Conservation (phyloP, 2,113 vertebrate genomes). For the Fregata magnificens region DNA sequence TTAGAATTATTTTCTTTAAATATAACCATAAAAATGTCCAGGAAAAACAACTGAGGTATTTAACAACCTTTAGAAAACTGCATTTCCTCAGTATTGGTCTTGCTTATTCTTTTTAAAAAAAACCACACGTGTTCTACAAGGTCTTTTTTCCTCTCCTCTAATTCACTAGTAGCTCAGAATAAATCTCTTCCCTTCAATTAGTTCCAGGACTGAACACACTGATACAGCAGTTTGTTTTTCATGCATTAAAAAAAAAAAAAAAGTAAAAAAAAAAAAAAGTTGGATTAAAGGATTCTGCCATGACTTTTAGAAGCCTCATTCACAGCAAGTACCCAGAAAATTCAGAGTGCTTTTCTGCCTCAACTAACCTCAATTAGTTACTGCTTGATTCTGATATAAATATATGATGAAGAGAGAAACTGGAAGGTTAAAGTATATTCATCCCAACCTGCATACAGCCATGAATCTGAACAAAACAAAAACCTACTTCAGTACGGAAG, state of each 20-base stretch:
- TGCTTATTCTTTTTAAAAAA: not conserved
- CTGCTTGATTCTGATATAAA: not conserved
- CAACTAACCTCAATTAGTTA: constrained; percentile 33
- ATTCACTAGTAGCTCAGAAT: not conserved
- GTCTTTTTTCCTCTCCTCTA: not conserved
- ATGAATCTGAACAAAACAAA: not conserved
- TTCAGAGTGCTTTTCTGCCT: constrained; percentile 40
- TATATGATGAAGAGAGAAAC: not conserved
- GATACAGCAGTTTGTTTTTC: constrained; percentile 22
- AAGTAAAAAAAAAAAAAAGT: not conserved
- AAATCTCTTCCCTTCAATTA: constrained; percentile 36
- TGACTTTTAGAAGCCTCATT: not conserved
- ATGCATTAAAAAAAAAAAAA: not conserved
- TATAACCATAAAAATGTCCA: not conserved
- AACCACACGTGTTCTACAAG: not conserved
- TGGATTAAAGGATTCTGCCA: constrained; percentile 32
- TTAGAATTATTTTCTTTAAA: not conserved
- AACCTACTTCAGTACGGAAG: not conserved
- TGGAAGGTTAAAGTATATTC: not conserved
- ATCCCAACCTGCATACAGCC: not conserved
- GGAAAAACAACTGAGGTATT: not conserved
- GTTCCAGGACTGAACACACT: constrained; percentile 9
- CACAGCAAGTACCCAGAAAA: not conserved
- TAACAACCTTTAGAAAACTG: not conserved
- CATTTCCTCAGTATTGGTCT: not conserved